Percentiles rank a stretch among this genome's conserved stretches.
Evolutionary conservation across 2,888 invertebrate genomes (phyloP).

Genomic region (Gari tellinella): DNA sequence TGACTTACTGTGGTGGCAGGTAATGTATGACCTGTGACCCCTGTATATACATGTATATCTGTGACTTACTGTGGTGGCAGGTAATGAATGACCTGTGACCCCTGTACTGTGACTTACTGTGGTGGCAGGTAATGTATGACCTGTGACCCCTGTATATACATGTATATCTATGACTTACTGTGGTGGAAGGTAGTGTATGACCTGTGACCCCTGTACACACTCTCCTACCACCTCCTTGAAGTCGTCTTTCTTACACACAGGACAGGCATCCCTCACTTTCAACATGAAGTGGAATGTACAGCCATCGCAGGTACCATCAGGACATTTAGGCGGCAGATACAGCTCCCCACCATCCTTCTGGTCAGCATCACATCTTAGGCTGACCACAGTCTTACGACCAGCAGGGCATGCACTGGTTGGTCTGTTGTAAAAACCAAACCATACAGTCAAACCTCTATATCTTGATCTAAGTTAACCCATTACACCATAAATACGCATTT

Average conservation of each 20-base stretch:
- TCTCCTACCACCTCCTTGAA: conserved; percentile 85
- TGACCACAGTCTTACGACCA: conserved; percentile 86
- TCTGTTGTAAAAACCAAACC: conserved; percentile 66
- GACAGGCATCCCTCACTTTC: conserved; percentile 86
- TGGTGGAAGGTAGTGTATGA: conserved; percentile 85
- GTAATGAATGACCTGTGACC: not conserved
- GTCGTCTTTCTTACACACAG: conserved; percentile 85
- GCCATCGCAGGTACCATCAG: conserved; percentile 88
- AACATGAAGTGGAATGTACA: conserved; percentile 87
- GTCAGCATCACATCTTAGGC: conserved; percentile 86
- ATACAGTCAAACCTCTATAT: no score
- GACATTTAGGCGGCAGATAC: conserved; percentile 85
- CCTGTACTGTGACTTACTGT: conserved; percentile 14
- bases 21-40: not conserved
- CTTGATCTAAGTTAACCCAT: no score
- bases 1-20: no score
- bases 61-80: not conserved
- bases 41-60: no score
- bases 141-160: no score
- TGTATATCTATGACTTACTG: no score
- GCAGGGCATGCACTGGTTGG: conserved; percentile 85
- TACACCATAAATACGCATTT: no score
- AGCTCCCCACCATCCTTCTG: conserved; percentile 73
- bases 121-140: conserved; percentile 84
- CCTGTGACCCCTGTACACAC: conserved; percentile 86